Percentiles rank a stretch among this genome's conserved stretches.
Conservation (phyloP, 1,140 invertebrate genomes). For the Acromyrmex heyeri region DNA sequence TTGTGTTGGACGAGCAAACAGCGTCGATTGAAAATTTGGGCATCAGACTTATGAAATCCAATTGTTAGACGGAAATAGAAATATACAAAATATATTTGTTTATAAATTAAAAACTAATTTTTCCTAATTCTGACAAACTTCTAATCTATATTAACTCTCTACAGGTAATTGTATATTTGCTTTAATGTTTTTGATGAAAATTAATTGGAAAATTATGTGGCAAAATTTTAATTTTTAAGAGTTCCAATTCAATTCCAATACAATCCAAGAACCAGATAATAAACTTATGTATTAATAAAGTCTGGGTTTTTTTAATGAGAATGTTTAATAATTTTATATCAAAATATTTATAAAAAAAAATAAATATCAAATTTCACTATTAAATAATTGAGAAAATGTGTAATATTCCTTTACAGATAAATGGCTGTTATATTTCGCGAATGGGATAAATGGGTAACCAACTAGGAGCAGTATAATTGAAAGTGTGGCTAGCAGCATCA, state of each 20-base stretch:
- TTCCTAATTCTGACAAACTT: not conserved
- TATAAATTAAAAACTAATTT: not conserved
- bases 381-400: not conserved
- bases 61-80: not conserved
- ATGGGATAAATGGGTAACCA: not conserved
- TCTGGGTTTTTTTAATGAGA: not conserved
- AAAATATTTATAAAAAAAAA: not conserved
- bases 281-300: constrained; percentile 1
- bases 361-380: not conserved
- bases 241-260: not conserved
- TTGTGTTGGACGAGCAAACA: not conserved
- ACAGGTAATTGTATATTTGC: not conserved
- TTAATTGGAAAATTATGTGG: not conserved
- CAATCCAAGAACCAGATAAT: not conserved
- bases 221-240: not conserved
- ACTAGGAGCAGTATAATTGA: constrained; percentile 34
- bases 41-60: not conserved
- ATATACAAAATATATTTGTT: not conserved
- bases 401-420: not conserved
- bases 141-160: not conserved
- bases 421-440: not conserved
- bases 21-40: not conserved
- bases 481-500: constrained; percentile 6
- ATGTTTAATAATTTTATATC: not conserved
- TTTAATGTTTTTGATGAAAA: not conserved